Evolutionary conservation across 53 echinoderm and acorn worm genomes (phyloP).

Genomic region (Crossaster papposus): DNA sequence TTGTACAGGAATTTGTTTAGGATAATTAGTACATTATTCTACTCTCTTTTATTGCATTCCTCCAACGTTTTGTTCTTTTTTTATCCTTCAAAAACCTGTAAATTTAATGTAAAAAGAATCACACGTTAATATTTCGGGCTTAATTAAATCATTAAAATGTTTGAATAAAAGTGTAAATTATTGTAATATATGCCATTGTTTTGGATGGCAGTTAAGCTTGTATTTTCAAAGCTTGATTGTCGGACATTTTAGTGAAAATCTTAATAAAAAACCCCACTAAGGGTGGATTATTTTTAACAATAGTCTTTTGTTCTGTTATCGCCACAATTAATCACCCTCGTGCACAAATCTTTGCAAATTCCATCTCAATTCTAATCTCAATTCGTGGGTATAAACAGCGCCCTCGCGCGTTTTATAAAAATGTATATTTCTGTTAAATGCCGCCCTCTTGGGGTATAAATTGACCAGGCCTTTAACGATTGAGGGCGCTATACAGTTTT

Average conservation of each 20-base stretch:
- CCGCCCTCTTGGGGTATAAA: too few species aligned
- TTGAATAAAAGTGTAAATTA: conserved; percentile 42
- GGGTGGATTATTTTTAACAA: conserved; percentile 47
- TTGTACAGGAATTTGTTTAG: too few species aligned
- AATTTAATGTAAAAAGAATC: conserved; percentile 1
- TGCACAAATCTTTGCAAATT: too few species aligned
- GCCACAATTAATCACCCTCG: too few species aligned
- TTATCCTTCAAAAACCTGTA: neutral
- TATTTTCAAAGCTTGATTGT: conserved; percentile 22
- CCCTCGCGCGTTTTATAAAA: too few species aligned
- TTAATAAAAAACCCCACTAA: conserved; percentile 38
- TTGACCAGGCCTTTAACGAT: too few species aligned
- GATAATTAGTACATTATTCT: neutral
- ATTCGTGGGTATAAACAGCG: too few species aligned
- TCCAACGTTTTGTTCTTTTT: neutral
- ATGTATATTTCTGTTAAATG: too few species aligned
- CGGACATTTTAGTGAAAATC: conserved; percentile 47
- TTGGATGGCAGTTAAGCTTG: conserved; percentile 11
- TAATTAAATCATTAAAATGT: conserved; percentile 1
- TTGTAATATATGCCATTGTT: conserved; percentile 31
- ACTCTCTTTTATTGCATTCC: conserved; percentile 17
- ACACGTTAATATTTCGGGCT: neutral
- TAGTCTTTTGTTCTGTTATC: neutral
- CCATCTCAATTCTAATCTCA: too few species aligned
- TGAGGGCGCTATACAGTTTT: neutral